Percentiles rank a stretch among this genome's conserved stretches.
Conservation (phyloP, 2,888 invertebrate species). For the Gryllus longicercus region DNA sequence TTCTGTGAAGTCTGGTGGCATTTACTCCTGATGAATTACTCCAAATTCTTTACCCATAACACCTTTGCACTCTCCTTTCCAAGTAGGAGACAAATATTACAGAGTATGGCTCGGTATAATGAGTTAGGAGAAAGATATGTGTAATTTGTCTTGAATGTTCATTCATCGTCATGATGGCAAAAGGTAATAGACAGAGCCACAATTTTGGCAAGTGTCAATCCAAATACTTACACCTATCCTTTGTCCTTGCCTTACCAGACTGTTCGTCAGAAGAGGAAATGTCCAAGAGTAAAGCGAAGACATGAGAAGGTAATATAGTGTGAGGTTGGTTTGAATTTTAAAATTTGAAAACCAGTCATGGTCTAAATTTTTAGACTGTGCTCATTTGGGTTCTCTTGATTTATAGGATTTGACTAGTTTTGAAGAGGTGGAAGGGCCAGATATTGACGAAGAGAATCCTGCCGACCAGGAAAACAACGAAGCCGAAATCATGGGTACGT, state of each 20-base stretch:
- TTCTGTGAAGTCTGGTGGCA: neutral
- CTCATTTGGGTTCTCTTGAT: neutral
- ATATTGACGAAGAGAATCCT: constrained; percentile 45
- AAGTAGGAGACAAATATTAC: neutral
- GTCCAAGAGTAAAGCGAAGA: neutral
- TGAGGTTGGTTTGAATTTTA: neutral
- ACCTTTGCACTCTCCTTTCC: constrained; percentile 18
- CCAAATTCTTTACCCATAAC: neutral
- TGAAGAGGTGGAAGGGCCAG: constrained; percentile 47
- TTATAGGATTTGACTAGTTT: constrained; percentile 50
- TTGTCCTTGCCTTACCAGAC: constrained; percentile 4
- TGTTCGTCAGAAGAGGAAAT: neutral
- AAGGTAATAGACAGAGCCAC: neutral
- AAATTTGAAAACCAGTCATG: neutral
- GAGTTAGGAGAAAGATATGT: too few relatives aligned
- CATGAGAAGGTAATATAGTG: constrained; percentile 9
- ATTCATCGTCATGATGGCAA: neutral
- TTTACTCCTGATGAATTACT: neutral
- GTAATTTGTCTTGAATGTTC: neutral
- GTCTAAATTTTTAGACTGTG: too few relatives aligned
- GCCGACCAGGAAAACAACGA: constrained; percentile 61
- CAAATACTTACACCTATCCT: neutral
- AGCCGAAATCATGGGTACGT: constrained; percentile 53
- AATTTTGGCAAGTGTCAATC: neutral
- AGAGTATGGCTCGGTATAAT: too few relatives aligned